phyloP scores from a whole-genome alignment of 92 coral and sea anemone species.

The Ricordea florida region DNA sequence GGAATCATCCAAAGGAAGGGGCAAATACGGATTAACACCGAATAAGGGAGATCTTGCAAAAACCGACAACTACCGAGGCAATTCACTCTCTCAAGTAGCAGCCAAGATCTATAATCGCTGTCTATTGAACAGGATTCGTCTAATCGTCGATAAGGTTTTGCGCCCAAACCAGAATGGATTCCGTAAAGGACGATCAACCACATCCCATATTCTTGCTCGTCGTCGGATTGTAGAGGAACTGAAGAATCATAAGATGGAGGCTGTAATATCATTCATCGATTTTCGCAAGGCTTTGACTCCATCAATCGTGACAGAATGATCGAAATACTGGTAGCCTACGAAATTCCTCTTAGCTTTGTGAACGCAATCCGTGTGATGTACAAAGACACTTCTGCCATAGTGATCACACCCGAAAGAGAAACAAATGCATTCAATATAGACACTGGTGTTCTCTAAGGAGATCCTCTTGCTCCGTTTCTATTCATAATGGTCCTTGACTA shows the following conservation, averaged over 20 bases:
- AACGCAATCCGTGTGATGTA: constrained; percentile 7
- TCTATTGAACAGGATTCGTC: constrained; percentile 28
- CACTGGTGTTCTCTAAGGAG: constrained; percentile 41
- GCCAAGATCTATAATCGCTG: constrained; percentile 31
- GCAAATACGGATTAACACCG: neutral
- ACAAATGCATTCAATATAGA: constrained; percentile 26
- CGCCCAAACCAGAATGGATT: constrained; percentile 42
- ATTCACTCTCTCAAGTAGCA: neutral
- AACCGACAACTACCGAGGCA: constrained; percentile 38
- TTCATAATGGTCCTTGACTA: constrained; percentile 15
- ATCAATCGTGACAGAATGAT: neutral
- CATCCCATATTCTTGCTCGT: neutral
- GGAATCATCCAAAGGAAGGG: constrained; percentile 7
- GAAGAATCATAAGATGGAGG: neutral
- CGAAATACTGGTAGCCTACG: neutral
- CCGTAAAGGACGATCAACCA: neutral
- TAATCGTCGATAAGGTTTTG: constrained; percentile 3
- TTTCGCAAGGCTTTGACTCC: neutral
- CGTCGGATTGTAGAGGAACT: neutral
- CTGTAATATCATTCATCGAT: neutral
- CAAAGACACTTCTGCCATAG: constrained; percentile 10
- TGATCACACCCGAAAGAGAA: constrained; percentile 22
- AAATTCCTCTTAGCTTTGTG: neutral
- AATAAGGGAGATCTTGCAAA: constrained; percentile 34
- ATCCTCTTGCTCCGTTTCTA: constrained; percentile 23